phyloP scores from a whole-genome alignment of 2,113 vertebrate genomes.

The Bubalus kerabau region DNA sequence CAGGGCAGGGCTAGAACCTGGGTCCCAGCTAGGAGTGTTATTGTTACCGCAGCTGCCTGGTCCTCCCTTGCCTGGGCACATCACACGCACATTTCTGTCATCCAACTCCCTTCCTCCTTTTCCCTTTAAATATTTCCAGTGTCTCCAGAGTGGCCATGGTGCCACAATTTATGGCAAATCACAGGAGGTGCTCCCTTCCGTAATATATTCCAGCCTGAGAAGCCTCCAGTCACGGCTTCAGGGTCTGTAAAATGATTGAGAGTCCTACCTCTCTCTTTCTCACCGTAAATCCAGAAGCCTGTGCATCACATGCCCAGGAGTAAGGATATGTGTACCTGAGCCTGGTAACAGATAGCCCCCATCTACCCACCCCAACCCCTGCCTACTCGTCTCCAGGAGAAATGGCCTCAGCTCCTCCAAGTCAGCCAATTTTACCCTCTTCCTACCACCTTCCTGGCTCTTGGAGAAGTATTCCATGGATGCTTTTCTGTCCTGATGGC shows the following conservation, averaged over 20 bases:
- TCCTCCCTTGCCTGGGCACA: neutral
- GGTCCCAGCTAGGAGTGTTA: neutral
- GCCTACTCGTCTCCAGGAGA: neutral
- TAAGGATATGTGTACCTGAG: neutral
- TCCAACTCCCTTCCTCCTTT: neutral
- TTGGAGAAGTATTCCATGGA: neutral
- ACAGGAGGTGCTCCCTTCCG: neutral
- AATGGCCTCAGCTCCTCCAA: neutral
- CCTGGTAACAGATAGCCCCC: neutral
- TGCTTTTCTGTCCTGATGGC: neutral
- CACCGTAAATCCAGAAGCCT: neutral
- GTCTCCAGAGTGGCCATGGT: neutral
- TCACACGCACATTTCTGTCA: fast-evolving
- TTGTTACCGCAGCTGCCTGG: neutral
- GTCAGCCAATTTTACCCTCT: neutral
- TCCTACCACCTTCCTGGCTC: neutral
- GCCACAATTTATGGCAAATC: neutral
- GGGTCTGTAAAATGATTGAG: neutral
- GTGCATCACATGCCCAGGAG: neutral
- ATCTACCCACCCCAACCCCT: neutral
- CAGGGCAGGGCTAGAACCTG: neutral
- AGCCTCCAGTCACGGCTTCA: neutral
- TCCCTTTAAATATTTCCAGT: neutral
- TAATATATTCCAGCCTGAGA: neutral
- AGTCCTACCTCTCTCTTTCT: neutral